Base-by-base conservation (phyloP, 2,113 vertebrate species). In the Vulpes ferrilata region DNA sequence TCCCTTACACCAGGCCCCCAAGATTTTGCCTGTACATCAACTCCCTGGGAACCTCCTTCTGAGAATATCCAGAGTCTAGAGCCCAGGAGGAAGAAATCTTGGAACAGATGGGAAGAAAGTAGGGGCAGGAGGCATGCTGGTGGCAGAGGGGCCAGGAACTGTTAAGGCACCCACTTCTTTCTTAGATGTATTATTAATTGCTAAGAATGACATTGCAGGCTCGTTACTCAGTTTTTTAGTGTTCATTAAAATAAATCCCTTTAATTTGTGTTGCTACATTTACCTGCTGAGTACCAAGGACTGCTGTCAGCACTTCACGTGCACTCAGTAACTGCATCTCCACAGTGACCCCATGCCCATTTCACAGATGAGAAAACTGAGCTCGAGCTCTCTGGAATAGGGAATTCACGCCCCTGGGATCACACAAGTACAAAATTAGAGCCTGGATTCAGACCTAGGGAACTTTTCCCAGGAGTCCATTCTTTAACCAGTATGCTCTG, bases 311-410 rank as follows among this genome's bases (percentile, higher is more conserved):
- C 30, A 57, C 67, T 65, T 93, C 12, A 69, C 30, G 3, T 4
- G 17, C 22, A 11, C 19, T 53, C 0, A 35, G 48, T 76, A 12
- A 51, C 35, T 59, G 25, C 35, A 4, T 55, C 48, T 74, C 81
- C 27, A 11, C 10, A 1, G 0, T 43, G 57, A 17, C 25, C 43
- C 43, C 27, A 11, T 17, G 11, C 30, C 62, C 5, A 0, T 43
- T 27, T 79, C 69, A 23, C 62, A 82, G 53, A 74, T 20, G 30
- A 62, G 35, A 57, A 53, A 65, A 80, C n/a, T 0, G 22, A n/a
- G 32, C 53, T 32, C 7, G 22, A n/a, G 32, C 53, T 32, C 7
- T 93, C 65, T 51, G n/a, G 23, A 95, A 13, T 38, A 51, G 57
- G 23, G 59, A 22, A 7, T 59, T 32, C 32, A 7, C 19, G 1